A percentile compares a stretch with the other conserved stretches of the same genome.
These are phyloP conservation scores for Myocastor coypus DNA, from an alignment of 2,113 vertebrate species.

Conservation along the genomic window DNA sequence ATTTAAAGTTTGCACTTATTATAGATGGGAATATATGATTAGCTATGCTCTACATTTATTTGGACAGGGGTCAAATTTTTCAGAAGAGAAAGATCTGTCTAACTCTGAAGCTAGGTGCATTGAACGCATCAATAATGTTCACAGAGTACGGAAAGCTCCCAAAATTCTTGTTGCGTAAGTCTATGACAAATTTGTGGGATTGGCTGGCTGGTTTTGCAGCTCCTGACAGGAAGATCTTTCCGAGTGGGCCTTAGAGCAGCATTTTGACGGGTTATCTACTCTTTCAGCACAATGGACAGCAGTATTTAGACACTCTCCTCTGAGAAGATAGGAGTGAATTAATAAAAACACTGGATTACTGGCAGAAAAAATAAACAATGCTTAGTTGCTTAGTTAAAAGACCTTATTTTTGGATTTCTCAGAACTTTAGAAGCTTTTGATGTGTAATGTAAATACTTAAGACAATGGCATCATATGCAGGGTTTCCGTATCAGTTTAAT, in stretches of 20 bases:
- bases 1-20: constrained; percentile 3
- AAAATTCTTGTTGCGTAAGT: background rate
- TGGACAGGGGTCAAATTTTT: constrained; percentile 1
- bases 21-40: constrained; percentile 1
- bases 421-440: background rate
- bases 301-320: background rate
- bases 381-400: background rate
- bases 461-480: background rate
- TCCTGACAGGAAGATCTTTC: background rate
- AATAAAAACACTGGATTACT: background rate
- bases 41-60: background rate
- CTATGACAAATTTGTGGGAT: background rate
- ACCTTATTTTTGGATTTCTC: background rate
- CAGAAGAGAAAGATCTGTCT: background rate
- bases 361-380: background rate
- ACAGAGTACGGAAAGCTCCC: background rate
- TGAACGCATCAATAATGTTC: background rate
- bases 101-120: background rate
- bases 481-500: background rate
- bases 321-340: background rate
- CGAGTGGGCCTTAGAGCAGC: background rate
- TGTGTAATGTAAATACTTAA: background rate
- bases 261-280: background rate
- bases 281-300: background rate
- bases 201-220: background rate